Evolutionary conservation across 2,113 vertebrate species (phyloP), one percentile per base, ranked within the genome.

Genomic region (Rhea americana): DNA sequence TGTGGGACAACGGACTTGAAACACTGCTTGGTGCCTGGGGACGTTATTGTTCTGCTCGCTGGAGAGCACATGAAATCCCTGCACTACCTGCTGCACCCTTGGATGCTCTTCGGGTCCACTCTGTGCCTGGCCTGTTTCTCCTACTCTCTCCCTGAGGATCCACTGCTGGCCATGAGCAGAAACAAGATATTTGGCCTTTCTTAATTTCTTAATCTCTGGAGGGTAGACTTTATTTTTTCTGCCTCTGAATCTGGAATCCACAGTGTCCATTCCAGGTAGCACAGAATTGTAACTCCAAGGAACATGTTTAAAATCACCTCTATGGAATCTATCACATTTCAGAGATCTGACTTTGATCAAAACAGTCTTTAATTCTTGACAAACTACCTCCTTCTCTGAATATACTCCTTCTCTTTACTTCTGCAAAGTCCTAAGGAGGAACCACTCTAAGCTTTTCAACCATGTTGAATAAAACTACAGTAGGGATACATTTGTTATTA

Each of bases 371-470:
- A 78, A 83, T 58, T 75, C 70, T 53, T 81, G 22, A 83, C 25
- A 93, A 85, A 89, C 18, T 19, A 28, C 51, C 72, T 81, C n/a
- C 37, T 92, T 62, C 87, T 67, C 66, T 86, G 86, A 78, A 91
- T 50, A 77, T 11, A 45, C 32, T 72, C 50, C 51, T 78, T 59
- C 70, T 87, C 79, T 56, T 32, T 13, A 41, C 21, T 75, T 78
- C 43, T 0, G 2, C 45, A 45, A 39, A 1, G 1, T 89, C 58
- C 62, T 4, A 0, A 68, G 43, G 62, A 55, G 39, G 9, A 80
- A 45, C 18, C 30, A 68, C 18, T 48, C 89, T 66, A 84, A 62
- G 48, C 91, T 90, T 79, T 87, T 93, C 90, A 96, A 82, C 73
- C 25, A 62, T 45, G 25, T 4, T 32, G 77, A 66, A 74, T 86